Percentiles rank a stretch among this genome's conserved stretches.
Evolutionary conservation across 2,797 vertebrate genomes (phyloP).

Genomic region (Syngnathus acus): DNA sequence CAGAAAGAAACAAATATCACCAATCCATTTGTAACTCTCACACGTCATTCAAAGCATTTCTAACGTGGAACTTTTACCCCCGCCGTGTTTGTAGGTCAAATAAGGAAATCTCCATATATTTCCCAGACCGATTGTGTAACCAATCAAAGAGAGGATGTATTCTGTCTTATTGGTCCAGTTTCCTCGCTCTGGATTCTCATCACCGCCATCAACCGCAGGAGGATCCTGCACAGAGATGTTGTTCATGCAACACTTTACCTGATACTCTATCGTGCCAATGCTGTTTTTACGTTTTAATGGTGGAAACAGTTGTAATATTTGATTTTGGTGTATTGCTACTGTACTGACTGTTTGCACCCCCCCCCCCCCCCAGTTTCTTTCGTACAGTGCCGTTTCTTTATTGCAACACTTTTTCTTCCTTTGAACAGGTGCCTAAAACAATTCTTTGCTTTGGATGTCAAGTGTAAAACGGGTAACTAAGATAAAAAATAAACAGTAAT

Average conservation of each 20-base stretch:
- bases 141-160: slow-evolving; percentile 88
- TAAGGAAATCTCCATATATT: slow-evolving; percentile 97
- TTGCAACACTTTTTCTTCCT: no score
- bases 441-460: no score
- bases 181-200: slow-evolving; percentile 78
- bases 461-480: no score
- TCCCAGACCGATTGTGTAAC: slow-evolving; percentile 90
- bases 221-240: neutral
- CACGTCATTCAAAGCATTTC: neutral
- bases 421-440: no score
- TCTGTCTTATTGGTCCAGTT: slow-evolving; percentile 89
- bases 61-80: slow-evolving; percentile 67
- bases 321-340: no score
- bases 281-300: no score
- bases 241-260: neutral
- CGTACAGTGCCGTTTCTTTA: no score
- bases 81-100: slow-evolving; percentile 88
- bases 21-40: neutral
- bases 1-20: neutral
- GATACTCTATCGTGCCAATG: no score
- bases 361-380: no score
- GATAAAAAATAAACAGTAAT: no score
- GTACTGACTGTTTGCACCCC: no score
- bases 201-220: slow-evolving; percentile 35
- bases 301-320: no score